Evolutionary conservation across 2,888 invertebrate genomes (phyloP), one percentile per base, ranked within the genome.

Genomic region (Chymomyza caudatula): DNA sequence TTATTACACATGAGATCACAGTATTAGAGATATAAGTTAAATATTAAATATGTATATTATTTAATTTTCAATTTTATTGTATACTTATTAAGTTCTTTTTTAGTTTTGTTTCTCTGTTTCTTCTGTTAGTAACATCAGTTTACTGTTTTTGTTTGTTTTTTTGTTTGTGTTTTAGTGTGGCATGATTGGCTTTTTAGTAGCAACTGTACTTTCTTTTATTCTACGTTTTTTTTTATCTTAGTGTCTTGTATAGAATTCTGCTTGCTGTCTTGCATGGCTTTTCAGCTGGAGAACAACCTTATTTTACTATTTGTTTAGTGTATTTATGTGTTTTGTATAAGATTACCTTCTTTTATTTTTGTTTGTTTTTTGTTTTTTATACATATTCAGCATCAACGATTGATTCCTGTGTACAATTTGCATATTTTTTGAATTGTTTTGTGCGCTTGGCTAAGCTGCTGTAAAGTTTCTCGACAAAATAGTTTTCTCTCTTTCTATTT

Each of bases 1-100:
- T 88, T 88, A 89, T 89, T 90, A 90, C 88, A 90, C 87, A 88
- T 90, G 90, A 90, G 90, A 90, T 90, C 90, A 90, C 90, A 90
- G 90, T 89, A 90, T 90, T 90, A 90, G 90, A 90, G 89, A 90
- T 89, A 90, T 89, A 89, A 88, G 88, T 89, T 87, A 77, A 77
- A 75, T 74, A 77, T 85, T 68, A 44, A 15, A 53, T 37, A 11
- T n/a, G n/a, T n/a, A n/a, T 67, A 56, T 62, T 56, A 42, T 44
- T 60, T 63, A 37, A 53, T 58, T 56, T 60, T 67, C 64, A 55
- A 52, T 54, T 67, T 64, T 65, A 61, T 53, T 67, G 29, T 54
- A 53, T 42, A 3, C 47, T 55, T 66, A 56, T 51, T 60, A 25
- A 55, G 29, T 37, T 37, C 6, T 37, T 49, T 49, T 29, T 47